Evolutionary conservation across 2,888 invertebrate genomes (phyloP).

Genomic region (Neoitamus cyanurus): DNA sequence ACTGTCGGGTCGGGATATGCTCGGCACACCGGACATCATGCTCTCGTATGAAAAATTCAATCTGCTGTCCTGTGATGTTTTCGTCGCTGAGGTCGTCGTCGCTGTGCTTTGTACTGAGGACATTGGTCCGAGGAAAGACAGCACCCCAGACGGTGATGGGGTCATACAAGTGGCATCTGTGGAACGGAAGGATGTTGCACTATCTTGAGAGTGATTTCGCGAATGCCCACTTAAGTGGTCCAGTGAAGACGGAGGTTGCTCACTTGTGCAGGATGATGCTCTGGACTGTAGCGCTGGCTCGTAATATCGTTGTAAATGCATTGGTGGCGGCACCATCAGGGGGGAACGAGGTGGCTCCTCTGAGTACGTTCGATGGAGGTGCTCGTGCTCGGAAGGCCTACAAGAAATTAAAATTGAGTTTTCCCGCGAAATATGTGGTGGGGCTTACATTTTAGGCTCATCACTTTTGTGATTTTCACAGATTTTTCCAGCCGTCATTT

Average conservation of each 20-base stretch:
- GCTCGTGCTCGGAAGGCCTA: conserved; percentile 73
- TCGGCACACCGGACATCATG: conserved; percentile 43
- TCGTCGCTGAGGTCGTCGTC: conserved; percentile 43
- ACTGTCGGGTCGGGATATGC: neutral
- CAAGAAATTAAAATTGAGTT: conserved; percentile 12
- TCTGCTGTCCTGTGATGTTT: conserved; percentile 47
- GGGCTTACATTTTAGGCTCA: conserved; percentile 11
- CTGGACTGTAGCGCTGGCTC: conserved; percentile 58
- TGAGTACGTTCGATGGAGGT: conserved; percentile 84
- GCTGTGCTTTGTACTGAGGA: conserved; percentile 47
- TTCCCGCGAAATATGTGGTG: neutral
- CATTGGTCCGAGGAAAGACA: conserved; percentile 46
- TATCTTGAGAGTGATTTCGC: conserved; percentile 56
- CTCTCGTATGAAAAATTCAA: conserved; percentile 47
- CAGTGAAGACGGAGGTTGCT: conserved; percentile 52
- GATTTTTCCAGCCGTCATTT: conserved; percentile 70
- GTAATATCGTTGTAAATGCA: conserved; percentile 55
- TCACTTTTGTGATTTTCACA: conserved; percentile 10
- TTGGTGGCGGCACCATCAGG: conserved; percentile 55
- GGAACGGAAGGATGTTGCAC: conserved; percentile 56
- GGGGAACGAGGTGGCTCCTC: conserved; percentile 83
- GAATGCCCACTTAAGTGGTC: conserved; percentile 56
- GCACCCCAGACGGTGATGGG: conserved; percentile 53
- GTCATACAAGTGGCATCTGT: conserved; percentile 55
- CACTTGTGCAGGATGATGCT: conserved; percentile 53